Base-by-base conservation (phyloP, 92 coral and sea anemone genomes). In the Phenganax stokvisi region DNA sequence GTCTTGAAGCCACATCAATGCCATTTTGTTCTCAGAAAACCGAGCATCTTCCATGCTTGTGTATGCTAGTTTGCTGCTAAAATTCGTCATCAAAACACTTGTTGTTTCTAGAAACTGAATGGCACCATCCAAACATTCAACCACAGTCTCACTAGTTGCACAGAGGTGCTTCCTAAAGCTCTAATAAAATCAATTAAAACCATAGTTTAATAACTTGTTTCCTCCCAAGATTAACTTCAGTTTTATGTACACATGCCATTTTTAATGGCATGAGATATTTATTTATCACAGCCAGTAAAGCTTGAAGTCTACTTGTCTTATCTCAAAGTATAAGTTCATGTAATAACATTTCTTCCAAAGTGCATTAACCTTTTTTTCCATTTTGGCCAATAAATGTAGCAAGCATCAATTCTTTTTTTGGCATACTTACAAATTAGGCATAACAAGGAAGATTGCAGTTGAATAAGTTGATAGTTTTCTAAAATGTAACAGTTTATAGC, bases 61-160 rank as follows among this genome's bases (percentile, higher is more conserved):
- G 47, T 9, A 68, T 0, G 73, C 51, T 27, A 1, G 73, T 30
- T 25, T 30, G 2, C 73, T 68, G 27, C 30, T 68, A 15, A 68
- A 68, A 25, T 68, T 68, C 73, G 12, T 68, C 30, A 68, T 0
- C 27, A 68, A 47, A 8, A 15, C n/a, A 47, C 73, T 68, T 68
- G 73, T 68, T 56, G 51, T 54, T 53, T 74, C 51, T 44, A 74
- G 37, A 20, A 74, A 74, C 64, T 74, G 64, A 16, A 74, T 74
- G 64, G 79, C n/a, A 6, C 64, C 63, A 2, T 74, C 79, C 31
- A 74, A 12, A 53, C 29, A 74, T 3, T 17, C 12, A n/a, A 10
- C 51, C 13, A 10, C n/a, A 15, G 73, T 68, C n/a, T 10, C 44
- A 68, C 13, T 1, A 8, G 0, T n/a, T 10, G 25, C 30, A n/a